A percentile compares a stretch with the other conserved stretches of the same genome.
These are phyloP conservation scores for Idris sp. DNA, from an alignment of 1,140 invertebrate genomes.

Conservation along the genomic window DNA sequence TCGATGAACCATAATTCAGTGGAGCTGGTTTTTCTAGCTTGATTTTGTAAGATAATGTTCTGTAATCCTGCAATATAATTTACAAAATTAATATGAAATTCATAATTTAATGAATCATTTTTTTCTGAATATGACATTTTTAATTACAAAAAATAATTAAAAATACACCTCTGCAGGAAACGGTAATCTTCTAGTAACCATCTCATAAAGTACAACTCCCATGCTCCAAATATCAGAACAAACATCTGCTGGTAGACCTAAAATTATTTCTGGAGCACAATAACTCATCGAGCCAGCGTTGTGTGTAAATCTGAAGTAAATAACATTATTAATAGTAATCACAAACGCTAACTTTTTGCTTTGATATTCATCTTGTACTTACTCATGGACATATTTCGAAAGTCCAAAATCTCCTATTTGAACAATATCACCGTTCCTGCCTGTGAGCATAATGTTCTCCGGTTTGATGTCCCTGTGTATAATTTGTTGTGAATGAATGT, in stretches of 20 bases:
- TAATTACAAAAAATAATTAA: too few relatives aligned
- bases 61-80: constrained; percentile 61
- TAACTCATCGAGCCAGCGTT: constrained; percentile 91
- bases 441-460: constrained; percentile 86
- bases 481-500: constrained; percentile 85
- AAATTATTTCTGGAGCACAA: constrained; percentile 90
- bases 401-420: constrained; percentile 91
- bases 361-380: constrained; percentile 22
- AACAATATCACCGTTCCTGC: constrained; percentile 80
- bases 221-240: constrained; percentile 92
- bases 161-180: constrained; percentile 83
- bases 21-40: constrained; percentile 61
- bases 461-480: constrained; percentile 88
- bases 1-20: constrained; percentile 40
- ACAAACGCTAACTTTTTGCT: constrained; percentile 4
- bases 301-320: constrained; percentile 67
- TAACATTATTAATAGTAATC: neutral
- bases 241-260: constrained; percentile 84
- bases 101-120: constrained; percentile 45
- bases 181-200: constrained; percentile 81
- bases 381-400: constrained; percentile 81
- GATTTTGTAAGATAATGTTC: constrained; percentile 64
- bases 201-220: constrained; percentile 90
- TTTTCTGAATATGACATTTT: too few relatives aligned
- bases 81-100: too few relatives aligned